Evolutionary conservation across 2,888 invertebrate genomes (phyloP), one percentile per base, ranked within the genome.

Genomic region (Marronus borbonicus): DNA sequence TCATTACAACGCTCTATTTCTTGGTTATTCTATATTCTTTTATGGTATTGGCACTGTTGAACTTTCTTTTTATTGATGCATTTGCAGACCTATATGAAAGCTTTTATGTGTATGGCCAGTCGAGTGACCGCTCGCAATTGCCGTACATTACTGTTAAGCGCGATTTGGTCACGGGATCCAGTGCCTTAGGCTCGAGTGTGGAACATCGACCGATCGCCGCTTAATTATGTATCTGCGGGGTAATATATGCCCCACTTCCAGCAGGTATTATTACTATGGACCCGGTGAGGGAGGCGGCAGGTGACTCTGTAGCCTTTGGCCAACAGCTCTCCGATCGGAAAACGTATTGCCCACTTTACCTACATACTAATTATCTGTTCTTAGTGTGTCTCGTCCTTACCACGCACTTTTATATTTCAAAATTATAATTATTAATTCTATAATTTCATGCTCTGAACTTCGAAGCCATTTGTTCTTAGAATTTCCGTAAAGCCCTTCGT

Each of bases 161-260:
- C 70, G 62, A 69, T 70, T 77, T 69, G 70, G 77, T 77, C 77
- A 77, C 77, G 77, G 77, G 77, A 77, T 77, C 77, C 72, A 36
- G 44, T 64, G 74, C 75, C 75, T 70, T 49, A 78, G 82, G 84
- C 81, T 78, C 78, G 81, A 78, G 80, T 81, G 83, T 84, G 82
- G 83, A 83, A 82, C 83, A 81, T 82, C 83, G 82, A 79, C 80
- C 83, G 83, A 84, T 84, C 83, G 83, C 84, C 83, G 83, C 84
- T 85, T 85, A 85, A 85, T 85, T 85, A 84, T 84, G 84, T 85
- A 84, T 85, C 85, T 84, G 80, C 82, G 79, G 83, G 85, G 82
- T 84, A 84, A 85, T 84, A 83, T 83, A 85, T 84, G 84, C 84
- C 84, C 85, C 83, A 84, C 81, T 84, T 84, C 83, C 84, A 82